Conservation (phyloP, 2,797 vertebrate species). For the Chaetodon trifasciatus region DNA sequence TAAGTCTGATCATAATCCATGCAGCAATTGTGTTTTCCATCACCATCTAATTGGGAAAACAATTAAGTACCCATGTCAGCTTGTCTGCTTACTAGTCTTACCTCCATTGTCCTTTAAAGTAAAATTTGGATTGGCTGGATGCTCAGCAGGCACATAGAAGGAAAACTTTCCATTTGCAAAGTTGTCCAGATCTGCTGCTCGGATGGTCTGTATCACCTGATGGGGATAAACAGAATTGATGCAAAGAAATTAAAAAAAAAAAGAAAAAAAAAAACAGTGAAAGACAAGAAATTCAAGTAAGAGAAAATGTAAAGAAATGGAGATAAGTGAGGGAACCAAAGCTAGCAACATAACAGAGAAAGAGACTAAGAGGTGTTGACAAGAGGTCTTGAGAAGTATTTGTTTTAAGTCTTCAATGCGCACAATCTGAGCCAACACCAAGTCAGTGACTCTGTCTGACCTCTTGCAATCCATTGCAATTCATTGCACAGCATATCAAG, state of each 20-base stretch:
- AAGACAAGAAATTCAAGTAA: not conserved
- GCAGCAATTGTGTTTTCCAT: not conserved
- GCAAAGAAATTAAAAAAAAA: not conserved
- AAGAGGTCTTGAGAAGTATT: not conserved
- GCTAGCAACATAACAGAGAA: not conserved
- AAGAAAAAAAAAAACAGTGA: not conserved
- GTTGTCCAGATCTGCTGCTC: constrained; percentile 91
- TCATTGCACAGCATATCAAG: not conserved
- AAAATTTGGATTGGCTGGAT: constrained; percentile 90
- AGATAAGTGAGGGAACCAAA: not conserved
- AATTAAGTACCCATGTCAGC: not conserved
- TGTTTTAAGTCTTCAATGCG: not conserved
- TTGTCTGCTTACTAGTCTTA: constrained; percentile 66
- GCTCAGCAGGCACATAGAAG: constrained; percentile 87
- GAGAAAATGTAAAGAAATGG: not conserved
- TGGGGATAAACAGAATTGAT: constrained; percentile 45
- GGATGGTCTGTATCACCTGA: constrained; percentile 93
- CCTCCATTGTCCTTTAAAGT: constrained; percentile 95
- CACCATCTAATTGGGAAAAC: not conserved
- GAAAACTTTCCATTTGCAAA: constrained; percentile 92
- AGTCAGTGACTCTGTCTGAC: not conserved
- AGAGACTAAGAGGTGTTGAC: not conserved
- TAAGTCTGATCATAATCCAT: not conserved
- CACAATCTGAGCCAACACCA: not conserved
- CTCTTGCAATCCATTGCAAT: not conserved